Evolutionary conservation across 2,797 vertebrate genomes (phyloP), one percentile per base, ranked within the genome.

Genomic region (Loriculus beryllinus): DNA sequence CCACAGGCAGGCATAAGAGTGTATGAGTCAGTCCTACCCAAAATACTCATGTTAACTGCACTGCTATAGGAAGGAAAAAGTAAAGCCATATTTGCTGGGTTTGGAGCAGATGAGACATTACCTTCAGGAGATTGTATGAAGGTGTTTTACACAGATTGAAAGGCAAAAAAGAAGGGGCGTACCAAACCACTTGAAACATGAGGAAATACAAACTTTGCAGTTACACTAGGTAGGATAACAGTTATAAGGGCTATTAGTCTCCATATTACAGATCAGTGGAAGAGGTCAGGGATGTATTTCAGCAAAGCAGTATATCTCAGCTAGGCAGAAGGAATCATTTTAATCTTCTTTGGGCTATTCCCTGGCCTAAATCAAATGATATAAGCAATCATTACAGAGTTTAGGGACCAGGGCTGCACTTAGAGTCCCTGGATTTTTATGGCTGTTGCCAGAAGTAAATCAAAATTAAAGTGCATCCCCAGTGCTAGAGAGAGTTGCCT

Each of bases 281-380:
- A 62, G 85, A 71, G 85, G 69, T 86, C 85, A 83, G 65, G 56
- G 54, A 65, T 22, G 25, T 79, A 88, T 72, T 92, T 95, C 92
- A 91, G 49, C 69, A 72, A 74, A 88, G 77, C 16, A 72, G 48
- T 67, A 31, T 88, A 91, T 84, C 88, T 92, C 74, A 76, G 37
- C 47, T 77, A 57, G 9, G 86, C 82, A 83, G 79, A 83, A 90
- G 67, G 80, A 93, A 82, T 23, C 6, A 72, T 93, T 95, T 93
- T 81, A 88, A 82, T 95, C 77, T 93, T 90, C 76, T 91, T 71
- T 88, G 19, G 33, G 70, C n/a, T 84, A 54, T 87, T 82, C 82
- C 40, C n/a, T 67, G 42, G 63, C 17, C 23, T 92, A 94, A 94
- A 76, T 91, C 67, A 86, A 84, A 78, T 70, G 19, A 76, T 90